Evolutionary conservation across 2,797 vertebrate genomes (phyloP), one percentile per base, ranked within the genome.

Genomic region (Lindbergichthys nudifrons): DNA sequence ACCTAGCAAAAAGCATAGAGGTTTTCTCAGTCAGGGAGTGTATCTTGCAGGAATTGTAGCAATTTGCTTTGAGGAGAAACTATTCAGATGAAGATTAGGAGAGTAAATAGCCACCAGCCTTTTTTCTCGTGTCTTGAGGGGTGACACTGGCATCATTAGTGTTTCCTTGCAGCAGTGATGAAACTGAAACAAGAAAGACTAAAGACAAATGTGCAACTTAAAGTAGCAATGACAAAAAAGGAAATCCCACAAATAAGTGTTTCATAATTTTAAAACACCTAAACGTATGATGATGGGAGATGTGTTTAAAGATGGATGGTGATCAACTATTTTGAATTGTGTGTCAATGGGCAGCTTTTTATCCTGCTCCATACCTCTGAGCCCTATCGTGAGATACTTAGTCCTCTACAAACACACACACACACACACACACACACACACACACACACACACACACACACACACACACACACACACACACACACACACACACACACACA

Each of bases 301-400:
- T 10, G 4, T 36, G 50, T 70, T 77, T 30, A 52, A 69, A 69
- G 50, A 70, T 72, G 48, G 43, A 65, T 63, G 69, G 73, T 50
- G 70, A 78, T 75, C 66, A 59, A 46, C 16, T 63, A 47, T 66
- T 79, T 32, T 69, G 23, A 76, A 80, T 83, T 70, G 36, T 58
- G 72, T 75, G 73, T 81, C 73, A 65, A 56, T 59, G 73, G 81
- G 76, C 83, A 88, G 86, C 70, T 88, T 80, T 83, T 85, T 79
- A 68, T 86, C 83, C 82, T 83, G 74, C 80, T 87, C 81, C 86
- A 80, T 75, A 87, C 86, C 83, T 89, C 87, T 88, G 88, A 92
- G 90, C 81, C 90, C 86, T 43, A 64, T 79, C 83, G 81, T 87
- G 71, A 87, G 69, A 89, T 74, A 72, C 65, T 68, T 69, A 79